Percentiles rank a stretch among this genome's conserved stretches.
phyloP scores from a whole-genome alignment of 2,888 invertebrate genomes.

The Callimorpha dominula region DNA sequence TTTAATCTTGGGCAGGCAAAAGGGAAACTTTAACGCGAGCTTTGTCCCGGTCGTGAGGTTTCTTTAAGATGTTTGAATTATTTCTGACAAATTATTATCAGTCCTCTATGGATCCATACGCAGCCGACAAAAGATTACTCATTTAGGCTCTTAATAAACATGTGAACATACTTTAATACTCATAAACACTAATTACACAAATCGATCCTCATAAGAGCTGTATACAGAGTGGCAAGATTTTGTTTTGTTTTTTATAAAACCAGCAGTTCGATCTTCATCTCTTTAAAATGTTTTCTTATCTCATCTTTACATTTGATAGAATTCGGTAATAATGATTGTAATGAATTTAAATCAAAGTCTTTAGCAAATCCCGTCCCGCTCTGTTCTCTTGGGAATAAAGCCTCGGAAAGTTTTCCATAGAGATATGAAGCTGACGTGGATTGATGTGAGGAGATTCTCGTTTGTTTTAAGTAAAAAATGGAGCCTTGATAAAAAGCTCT shows the following conservation, averaged over 20 bases:
- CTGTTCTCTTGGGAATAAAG: conserved; percentile 2
- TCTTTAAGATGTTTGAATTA: too few species aligned
- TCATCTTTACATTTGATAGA: background rate
- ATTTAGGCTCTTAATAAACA: background rate
- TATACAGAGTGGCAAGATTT: background rate
- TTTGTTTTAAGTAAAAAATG: conserved; percentile 20
- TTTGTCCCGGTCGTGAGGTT: too few species aligned
- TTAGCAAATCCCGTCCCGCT: background rate
- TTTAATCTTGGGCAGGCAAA: too few species aligned
- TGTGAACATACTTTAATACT: too few species aligned
- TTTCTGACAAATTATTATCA: too few species aligned
- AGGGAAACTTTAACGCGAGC: too few species aligned
- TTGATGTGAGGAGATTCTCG: conserved; percentile 19
- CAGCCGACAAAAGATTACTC: too few species aligned
- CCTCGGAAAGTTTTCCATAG: conserved; percentile 19
- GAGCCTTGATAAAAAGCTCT: conserved; percentile 24
- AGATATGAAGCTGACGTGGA: conserved; percentile 24
- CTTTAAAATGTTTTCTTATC: background rate
- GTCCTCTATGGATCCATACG: too few species aligned
- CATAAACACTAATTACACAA: background rate
- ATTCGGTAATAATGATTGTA: background rate
- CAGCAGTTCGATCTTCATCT: background rate
- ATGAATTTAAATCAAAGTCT: conserved; percentile 12
- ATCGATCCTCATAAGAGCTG: background rate
- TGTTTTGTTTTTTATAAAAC: background rate